Evolutionary conservation across 2,888 invertebrate species (phyloP).

Genomic region (Tenodera sinensis): DNA sequence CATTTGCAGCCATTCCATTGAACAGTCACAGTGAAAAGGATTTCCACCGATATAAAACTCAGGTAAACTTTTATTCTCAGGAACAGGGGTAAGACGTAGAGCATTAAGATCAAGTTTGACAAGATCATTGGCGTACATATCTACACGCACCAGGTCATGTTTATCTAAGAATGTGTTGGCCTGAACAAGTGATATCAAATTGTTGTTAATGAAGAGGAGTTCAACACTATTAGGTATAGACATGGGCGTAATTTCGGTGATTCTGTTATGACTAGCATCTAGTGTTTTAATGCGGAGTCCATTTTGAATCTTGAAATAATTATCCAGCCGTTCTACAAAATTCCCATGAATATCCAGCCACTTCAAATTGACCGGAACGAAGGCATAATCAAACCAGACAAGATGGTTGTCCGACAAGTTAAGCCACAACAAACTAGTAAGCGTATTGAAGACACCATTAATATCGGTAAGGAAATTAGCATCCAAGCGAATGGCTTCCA

Average conservation of each 20-base stretch:
- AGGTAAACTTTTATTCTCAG: slow-evolving; percentile 69
- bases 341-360: slow-evolving; percentile 90
- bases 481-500: slow-evolving; percentile 84
- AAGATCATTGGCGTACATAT: slow-evolving; percentile 85
- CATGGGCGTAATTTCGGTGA: slow-evolving; percentile 76
- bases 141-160: slow-evolving; percentile 77
- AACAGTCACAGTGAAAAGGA: slow-evolving; percentile 91
- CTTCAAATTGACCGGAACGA: slow-evolving; percentile 83
- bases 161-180: slow-evolving; percentile 85
- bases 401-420: slow-evolving; percentile 89
- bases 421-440: slow-evolving; percentile 80
- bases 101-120: slow-evolving; percentile 78
- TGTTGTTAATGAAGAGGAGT: slow-evolving; percentile 83
- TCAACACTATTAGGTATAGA: slow-evolving; percentile 86
- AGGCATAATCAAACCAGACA: slow-evolving; percentile 90
- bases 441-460: slow-evolving; percentile 82
- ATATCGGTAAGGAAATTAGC: slow-evolving; percentile 85
- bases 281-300: slow-evolving; percentile 67
- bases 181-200: slow-evolving; percentile 74
- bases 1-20: slow-evolving; percentile 91
- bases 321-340: slow-evolving; percentile 80
- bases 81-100: slow-evolving; percentile 70
- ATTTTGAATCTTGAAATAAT: slow-evolving; percentile 80
- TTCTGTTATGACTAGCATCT: slow-evolving; percentile 86
- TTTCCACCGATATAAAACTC: slow-evolving; percentile 90